Evolutionary conservation across 1,140 invertebrate genomes (phyloP).

Genomic region (Drosophila pallidifrons): DNA sequence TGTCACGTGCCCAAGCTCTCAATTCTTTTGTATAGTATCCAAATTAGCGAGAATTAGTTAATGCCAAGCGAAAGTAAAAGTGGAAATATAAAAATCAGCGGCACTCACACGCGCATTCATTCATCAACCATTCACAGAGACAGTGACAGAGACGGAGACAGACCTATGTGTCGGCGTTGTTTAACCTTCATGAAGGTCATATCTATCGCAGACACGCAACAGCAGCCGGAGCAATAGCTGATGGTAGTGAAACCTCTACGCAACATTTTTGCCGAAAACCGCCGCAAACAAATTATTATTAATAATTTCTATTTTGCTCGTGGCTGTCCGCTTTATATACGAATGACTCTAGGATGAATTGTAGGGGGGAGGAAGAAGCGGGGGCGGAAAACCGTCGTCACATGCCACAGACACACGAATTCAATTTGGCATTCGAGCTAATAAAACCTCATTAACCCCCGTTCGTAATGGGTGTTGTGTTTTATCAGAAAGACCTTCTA

Average conservation of each 20-base stretch:
- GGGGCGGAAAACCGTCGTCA: not conserved
- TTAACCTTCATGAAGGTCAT: slow-evolving; percentile 82
- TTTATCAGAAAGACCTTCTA: slow-evolving; percentile 36
- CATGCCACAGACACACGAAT: slow-evolving; percentile 19
- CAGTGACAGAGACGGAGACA: not conserved
- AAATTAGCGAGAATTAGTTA: slow-evolving; percentile 8
- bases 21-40: not conserved
- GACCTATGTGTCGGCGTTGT: slow-evolving; percentile 53
- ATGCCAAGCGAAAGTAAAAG: slow-evolving; percentile 27
- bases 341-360: slow-evolving; percentile 1
- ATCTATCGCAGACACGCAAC: slow-evolving; percentile 75
- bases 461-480: slow-evolving; percentile 17
- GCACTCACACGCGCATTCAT: slow-evolving; percentile 42
- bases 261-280: slow-evolving; percentile 58
- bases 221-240: not conserved
- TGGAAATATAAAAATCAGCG: slow-evolving; percentile 20
- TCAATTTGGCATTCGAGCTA: slow-evolving; percentile 7
- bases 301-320: slow-evolving; percentile 31
- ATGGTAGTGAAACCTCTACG: slow-evolving; percentile 33
- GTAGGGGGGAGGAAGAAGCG: too few species aligned
- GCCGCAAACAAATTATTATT: slow-evolving; percentile 18
- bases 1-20: too few species aligned
- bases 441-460: slow-evolving; percentile 33
- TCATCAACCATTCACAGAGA: slow-evolving; percentile 33
- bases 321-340: slow-evolving; percentile 3